Base-by-base conservation (phyloP, 1,140 invertebrate genomes). In the Drosophila biarmipes region DNA sequence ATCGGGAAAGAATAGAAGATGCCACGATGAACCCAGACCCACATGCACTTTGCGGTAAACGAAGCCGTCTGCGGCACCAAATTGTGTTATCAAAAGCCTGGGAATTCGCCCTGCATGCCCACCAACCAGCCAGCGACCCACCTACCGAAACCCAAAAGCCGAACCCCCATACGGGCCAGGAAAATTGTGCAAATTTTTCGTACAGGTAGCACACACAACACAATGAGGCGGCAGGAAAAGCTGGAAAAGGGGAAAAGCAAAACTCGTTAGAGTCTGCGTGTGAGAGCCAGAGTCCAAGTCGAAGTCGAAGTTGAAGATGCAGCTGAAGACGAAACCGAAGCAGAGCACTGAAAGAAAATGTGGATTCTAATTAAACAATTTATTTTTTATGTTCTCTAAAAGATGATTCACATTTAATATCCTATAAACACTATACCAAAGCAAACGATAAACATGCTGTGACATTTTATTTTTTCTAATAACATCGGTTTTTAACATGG, bases 31-130 rank as follows among this genome's bases (percentile, higher is more conserved):
- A 69, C 64, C 58, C 82, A 80, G 85, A 73, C 84, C 85, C 79
- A 90, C 72, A 89, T 90, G 84, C 85, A 85, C 80, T 90, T 89
- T 89, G 84, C 84, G 85, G 84, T 89, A 89, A 85, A 90, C 81
- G 64, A 74, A 86, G 78, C 73, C 62, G 48, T 73, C 58, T 75
- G 49, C 51, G 62, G 55, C 73, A 76, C 58, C 73, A 90, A 89
- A 90, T 90, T 89, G 77, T 89, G 85, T 90, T 89, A 89, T 90
- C 85, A 90, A 85, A 72, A 77, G 75, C 85, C 87, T 90, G 85
- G 85, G 85, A 90, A 90, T 71, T 85, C 49, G 85, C 85, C 85
- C 85, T 78, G 80, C 80, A 90, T 90, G 78, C 85, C 48, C 67
- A 68, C 45, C 59, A 68, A 42, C 21, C 14, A 24, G 31, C 62